A percentile compares a stretch with the other conserved stretches of the same genome.
Evolutionary conservation across 2,113 vertebrate species (phyloP).

Genomic region (Lophius piscatorius): DNA sequence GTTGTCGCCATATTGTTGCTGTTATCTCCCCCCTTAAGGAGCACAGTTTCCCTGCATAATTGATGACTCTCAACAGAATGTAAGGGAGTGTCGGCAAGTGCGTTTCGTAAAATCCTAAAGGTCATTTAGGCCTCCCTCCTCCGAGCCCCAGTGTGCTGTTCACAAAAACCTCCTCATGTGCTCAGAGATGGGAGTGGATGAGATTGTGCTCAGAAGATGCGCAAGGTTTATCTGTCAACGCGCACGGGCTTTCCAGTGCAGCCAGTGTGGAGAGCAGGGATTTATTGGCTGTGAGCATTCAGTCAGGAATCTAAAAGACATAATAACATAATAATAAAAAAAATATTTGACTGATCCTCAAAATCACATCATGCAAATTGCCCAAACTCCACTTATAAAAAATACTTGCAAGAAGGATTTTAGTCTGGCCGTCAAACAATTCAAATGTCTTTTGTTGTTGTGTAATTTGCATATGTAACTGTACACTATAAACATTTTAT

Average conservation of each 20-base stretch:
- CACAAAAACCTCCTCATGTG: not conserved
- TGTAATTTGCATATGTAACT: no score
- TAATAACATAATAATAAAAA: no score
- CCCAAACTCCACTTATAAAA: no score
- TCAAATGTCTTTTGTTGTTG: no score
- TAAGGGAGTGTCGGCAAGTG: constrained; percentile 79
- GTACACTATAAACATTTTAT: no score
- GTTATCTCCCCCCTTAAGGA: constrained; percentile 78
- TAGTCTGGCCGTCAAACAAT: no score
- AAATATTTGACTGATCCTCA: no score
- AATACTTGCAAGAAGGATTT: no score
- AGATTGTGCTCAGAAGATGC: constrained; percentile 28
- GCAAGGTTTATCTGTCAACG: constrained; percentile 30
- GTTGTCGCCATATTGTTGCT: constrained; percentile 92
- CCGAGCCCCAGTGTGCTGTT: not conserved
- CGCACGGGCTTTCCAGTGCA: constrained; percentile 18
- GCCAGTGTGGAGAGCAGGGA: constrained; percentile 27
- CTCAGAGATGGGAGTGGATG: constrained; percentile 17
- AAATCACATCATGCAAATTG: no score
- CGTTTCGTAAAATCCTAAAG: constrained; percentile 60
- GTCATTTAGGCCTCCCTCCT: constrained; percentile 63
- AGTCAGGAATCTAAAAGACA: not conserved
- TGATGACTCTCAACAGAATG: constrained; percentile 83
- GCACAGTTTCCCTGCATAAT: constrained; percentile 82
- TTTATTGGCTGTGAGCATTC: constrained; percentile 19